Percentiles rank a stretch among this genome's conserved stretches.
Evolutionary conservation across 2,888 invertebrate species (phyloP).

Genomic region (Dinocampus coccinellae): DNA sequence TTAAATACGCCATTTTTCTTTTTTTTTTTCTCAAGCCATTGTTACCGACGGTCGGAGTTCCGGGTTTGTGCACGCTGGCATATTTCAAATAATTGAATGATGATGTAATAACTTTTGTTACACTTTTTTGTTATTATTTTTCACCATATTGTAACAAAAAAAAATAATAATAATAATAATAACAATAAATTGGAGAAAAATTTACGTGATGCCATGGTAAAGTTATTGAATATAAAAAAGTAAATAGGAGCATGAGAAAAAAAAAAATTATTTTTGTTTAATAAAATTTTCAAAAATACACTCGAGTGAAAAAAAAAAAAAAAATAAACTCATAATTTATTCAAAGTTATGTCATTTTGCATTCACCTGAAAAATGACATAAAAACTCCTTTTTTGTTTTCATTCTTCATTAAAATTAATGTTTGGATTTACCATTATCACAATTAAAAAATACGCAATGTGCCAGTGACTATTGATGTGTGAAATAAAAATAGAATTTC

Average conservation of each 20-base stretch:
- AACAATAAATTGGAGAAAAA: no score
- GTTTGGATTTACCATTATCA: not conserved
- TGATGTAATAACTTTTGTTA: not conserved
- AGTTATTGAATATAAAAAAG: no score
- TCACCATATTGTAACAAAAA: not conserved
- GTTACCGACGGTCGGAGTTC: not conserved
- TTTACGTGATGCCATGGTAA: no score
- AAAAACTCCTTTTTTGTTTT: no score
- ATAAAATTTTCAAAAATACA: no score
- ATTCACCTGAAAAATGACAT: no score
- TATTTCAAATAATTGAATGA: not conserved
- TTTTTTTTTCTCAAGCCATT: not conserved
- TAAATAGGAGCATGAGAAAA: no score
- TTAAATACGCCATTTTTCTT: not conserved
- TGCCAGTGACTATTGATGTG: not conserved
- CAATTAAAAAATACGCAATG: not conserved
- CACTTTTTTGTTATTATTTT: not conserved
- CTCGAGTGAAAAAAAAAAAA: no score
- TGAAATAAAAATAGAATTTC: constrained; percentile 19
- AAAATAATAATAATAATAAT: no score
- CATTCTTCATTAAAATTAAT: not conserved
- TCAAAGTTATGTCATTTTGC: no score
- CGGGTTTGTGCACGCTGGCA: not conserved
- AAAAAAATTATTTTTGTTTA: no score
- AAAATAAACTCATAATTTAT: no score